Base-by-base conservation (phyloP, 2,113 vertebrate genomes). In the Paratilapia polleni region DNA sequence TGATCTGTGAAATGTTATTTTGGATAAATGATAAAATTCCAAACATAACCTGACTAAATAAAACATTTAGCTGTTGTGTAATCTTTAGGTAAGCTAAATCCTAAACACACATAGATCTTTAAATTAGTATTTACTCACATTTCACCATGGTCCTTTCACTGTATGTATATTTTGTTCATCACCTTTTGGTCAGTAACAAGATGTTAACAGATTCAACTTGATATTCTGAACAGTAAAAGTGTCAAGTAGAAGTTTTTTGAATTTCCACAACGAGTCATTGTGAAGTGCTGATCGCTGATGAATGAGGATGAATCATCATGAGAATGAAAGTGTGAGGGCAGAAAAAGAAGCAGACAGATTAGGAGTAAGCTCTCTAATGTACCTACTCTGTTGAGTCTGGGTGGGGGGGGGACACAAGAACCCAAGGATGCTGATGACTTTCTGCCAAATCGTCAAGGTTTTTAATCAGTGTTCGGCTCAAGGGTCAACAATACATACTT, bases 271-370 rank as follows among this genome's bases (percentile, higher is more conserved):
- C 26, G 15, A 64, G n/a, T 31, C 13, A 26, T 49, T 14, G 26
- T 57, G 56, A 81, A 2, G 6, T 76, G 36, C 2, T 54, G 8
- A 19, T 62, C 56, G 61, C 19, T 77, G 56, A 79, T 80, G 24
- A 86, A 82, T 43, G 56, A 75, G 3, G 10, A n/a, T 78, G 41
- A 78, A 83, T 63, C 10, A 28, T 34, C 10, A 28, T 34, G 17
- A 62, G 57, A 59, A 17, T 73, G 41, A 87, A 38, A 34, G 31
- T 47, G 26, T 47, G 49, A 60, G 26, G 28, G 49, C 62, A 60
- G 62, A 77, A 60, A 38, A 56, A 60, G 63, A 76, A 52, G 66
- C 82, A 76, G 75, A 83, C 60, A 81, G 82, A 85, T 88, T 82
- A 82, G 24, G 36, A 43, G 41, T 66, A 82, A 84, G n/a, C 79